Conservation (phyloP, 2,888 invertebrate species). For the Synergus gifuensis region DNA sequence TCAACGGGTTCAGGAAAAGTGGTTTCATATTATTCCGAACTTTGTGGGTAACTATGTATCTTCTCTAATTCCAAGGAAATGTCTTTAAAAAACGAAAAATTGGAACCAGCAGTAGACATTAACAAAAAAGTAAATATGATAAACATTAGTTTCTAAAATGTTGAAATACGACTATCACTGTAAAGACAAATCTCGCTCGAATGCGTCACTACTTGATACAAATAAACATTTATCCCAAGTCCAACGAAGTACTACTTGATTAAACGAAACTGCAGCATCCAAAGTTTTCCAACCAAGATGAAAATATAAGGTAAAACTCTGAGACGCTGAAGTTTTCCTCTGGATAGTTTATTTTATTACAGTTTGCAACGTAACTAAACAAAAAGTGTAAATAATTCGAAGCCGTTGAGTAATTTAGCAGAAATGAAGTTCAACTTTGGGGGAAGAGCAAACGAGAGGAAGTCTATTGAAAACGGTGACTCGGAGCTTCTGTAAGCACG, state of each 20-base stretch:
- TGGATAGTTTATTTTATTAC: constrained; percentile 24
- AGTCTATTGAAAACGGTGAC: constrained; percentile 38
- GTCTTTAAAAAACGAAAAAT: neutral
- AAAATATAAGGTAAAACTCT: neutral
- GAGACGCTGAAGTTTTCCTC: constrained; percentile 8
- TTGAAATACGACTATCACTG: no score
- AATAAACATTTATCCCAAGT: neutral
- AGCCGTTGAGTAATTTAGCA: constrained; percentile 37
- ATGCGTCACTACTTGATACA: neutral
- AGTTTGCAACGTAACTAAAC: neutral
- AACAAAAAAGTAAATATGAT: no score
- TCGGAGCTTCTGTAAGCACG: constrained; percentile 36
- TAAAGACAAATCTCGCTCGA: no score
- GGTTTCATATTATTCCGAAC: no score
- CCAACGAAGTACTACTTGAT: neutral
- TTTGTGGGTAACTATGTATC: no score
- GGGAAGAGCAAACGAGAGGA: constrained; percentile 37
- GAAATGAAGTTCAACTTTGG: constrained; percentile 33
- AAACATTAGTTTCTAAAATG: no score
- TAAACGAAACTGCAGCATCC: neutral
- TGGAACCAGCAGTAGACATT: no score
- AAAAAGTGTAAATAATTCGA: constrained; percentile 4
- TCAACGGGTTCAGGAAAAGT: no score
- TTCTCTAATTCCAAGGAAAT: neutral
- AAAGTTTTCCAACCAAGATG: neutral